phyloP scores from a whole-genome alignment of 1,140 invertebrate genomes.

The Caenorhabditis remanei region DNA sequence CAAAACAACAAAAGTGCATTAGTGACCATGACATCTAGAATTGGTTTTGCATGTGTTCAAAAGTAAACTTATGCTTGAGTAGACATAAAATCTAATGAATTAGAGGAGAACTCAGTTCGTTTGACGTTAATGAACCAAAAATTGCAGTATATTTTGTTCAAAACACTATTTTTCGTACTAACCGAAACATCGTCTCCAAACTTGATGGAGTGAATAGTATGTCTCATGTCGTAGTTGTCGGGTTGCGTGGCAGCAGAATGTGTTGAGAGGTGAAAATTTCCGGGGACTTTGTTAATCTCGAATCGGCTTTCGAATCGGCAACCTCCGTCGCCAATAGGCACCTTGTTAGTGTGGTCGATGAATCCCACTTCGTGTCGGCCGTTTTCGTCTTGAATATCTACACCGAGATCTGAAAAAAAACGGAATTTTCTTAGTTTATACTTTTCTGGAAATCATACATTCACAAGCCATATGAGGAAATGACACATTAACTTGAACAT shows the following conservation, averaged over 20 bases:
- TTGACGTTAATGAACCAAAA: too few species aligned
- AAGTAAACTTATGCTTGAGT: too few species aligned
- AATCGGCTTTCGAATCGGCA: slow-evolving; percentile 82
- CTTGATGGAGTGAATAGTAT: slow-evolving; percentile 81
- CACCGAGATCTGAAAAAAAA: slow-evolving; percentile 80
- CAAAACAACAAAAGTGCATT: too few species aligned
- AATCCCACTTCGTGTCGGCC: slow-evolving; percentile 83
- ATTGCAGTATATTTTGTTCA: too few species aligned
- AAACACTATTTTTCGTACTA: neutral
- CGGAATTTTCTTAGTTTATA: neutral
- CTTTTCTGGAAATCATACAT: slow-evolving; percentile 78
- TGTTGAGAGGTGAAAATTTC: slow-evolving; percentile 83
- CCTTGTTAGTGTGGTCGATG: slow-evolving; percentile 81
- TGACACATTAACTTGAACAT: slow-evolving; percentile 81
- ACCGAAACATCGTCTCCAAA: slow-evolving; percentile 80
- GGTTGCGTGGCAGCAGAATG: slow-evolving; percentile 81
- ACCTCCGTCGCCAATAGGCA: slow-evolving; percentile 79
- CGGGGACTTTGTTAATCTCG: slow-evolving; percentile 82
- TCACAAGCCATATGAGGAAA: slow-evolving; percentile 80
- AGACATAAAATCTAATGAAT: too few species aligned
- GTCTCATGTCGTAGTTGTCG: slow-evolving; percentile 81
- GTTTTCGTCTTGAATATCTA: slow-evolving; percentile 83
- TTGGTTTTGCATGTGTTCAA: too few species aligned
- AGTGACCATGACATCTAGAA: too few species aligned
- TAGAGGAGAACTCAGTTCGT: too few species aligned